Evolutionary conservation across 2,113 vertebrate genomes (phyloP).

Genomic region (Oreochromis tanganicae): DNA sequence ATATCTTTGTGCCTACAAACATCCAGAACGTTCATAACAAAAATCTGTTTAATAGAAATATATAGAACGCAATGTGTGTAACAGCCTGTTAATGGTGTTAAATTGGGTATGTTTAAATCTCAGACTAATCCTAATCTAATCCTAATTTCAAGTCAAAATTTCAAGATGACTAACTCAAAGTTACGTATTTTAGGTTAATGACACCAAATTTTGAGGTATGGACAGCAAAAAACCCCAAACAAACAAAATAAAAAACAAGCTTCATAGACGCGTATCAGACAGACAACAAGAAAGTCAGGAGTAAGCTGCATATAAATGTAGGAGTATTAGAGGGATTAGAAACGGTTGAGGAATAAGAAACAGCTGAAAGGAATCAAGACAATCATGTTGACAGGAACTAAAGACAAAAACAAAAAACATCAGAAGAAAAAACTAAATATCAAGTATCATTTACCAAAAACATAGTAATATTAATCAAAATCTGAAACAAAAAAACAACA

Average conservation of each 20-base stretch:
- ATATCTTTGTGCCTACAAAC: neutral
- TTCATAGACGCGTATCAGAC: neutral
- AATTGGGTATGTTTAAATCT: neutral
- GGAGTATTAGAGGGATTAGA: neutral
- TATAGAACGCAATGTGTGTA: neutral
- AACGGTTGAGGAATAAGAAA: neutral
- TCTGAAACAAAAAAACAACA: neutral
- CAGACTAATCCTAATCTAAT: neutral
- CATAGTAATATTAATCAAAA: neutral
- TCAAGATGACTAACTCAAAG: neutral
- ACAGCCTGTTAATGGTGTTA: neutral
- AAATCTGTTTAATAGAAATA: neutral
- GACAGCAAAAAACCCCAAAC: neutral
- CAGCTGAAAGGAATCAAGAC: neutral
- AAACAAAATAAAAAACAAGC: neutral
- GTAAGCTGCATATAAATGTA: neutral
- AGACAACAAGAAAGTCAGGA: neutral
- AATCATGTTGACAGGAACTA: neutral
- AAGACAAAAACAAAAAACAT: neutral
- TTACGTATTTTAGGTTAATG: neutral
- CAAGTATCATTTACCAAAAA: neutral
- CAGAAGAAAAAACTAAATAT: neutral
- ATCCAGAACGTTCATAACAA: neutral
- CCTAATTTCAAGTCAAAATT: neutral
- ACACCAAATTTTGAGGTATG: neutral